Evolutionary conservation across 2,888 invertebrate genomes (phyloP).

Genomic region (Tiphia femorata): DNA sequence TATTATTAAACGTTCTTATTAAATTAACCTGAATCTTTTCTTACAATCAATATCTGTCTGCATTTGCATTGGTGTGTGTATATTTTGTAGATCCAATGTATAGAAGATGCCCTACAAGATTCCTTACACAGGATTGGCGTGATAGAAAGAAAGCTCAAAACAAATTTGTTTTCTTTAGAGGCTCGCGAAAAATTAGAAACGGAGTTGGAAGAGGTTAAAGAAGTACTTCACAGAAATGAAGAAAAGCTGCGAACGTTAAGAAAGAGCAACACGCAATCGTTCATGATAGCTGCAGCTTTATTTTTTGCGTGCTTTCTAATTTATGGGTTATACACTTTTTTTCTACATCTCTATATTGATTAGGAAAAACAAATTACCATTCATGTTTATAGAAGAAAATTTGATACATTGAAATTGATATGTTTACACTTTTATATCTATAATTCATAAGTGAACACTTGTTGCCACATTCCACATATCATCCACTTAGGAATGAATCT

Average conservation of each 20-base stretch:
- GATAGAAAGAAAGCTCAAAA: constrained; percentile 54
- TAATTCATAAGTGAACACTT: too few relatives aligned
- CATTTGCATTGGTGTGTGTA: too few relatives aligned
- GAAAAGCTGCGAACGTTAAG: constrained; percentile 49
- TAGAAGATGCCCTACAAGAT: constrained; percentile 54
- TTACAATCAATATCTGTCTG: too few relatives aligned
- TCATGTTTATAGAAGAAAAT: too few relatives aligned
- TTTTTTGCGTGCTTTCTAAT: constrained; percentile 54
- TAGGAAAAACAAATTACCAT: too few relatives aligned
- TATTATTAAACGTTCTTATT: too few relatives aligned
- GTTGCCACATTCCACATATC: too few relatives aligned
- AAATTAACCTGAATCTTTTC: too few relatives aligned
- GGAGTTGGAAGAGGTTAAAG: constrained; percentile 56
- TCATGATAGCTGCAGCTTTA: constrained; percentile 55
- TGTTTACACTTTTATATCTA: too few relatives aligned
- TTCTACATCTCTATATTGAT: too few relatives aligned
- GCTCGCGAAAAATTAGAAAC: constrained; percentile 57
- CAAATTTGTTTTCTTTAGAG: constrained; percentile 49
- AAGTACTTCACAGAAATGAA: constrained; percentile 53
- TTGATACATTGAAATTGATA: too few relatives aligned
- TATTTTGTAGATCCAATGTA: constrained; percentile 56
- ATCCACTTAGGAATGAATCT: too few relatives aligned
- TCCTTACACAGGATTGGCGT: constrained; percentile 51
- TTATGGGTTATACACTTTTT: constrained; percentile 55
- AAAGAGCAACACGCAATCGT: constrained; percentile 57